Conservation (phyloP, 2,113 vertebrate species). For the Chauna torquata region DNA sequence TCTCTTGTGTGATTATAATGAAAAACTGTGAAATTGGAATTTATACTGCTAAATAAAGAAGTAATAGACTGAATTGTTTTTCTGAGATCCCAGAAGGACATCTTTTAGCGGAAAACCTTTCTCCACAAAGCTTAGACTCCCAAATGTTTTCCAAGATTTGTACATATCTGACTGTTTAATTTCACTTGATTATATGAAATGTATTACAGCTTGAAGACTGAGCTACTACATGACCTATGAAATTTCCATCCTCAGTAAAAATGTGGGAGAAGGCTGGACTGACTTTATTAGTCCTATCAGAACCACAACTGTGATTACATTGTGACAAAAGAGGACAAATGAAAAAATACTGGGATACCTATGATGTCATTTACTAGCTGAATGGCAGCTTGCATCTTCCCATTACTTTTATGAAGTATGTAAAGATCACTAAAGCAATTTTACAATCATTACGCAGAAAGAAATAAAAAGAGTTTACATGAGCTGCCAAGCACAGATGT, state of each 20-base stretch:
- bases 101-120: not conserved
- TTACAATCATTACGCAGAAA: not conserved
- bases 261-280: not conserved
- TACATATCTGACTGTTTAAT: not conserved
- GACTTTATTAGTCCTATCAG: not conserved
- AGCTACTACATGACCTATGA: not conserved
- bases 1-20: not conserved
- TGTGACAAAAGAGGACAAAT: not conserved
- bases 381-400: not conserved
- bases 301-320: not conserved
- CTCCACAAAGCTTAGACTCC: not conserved
- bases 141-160: not conserved
- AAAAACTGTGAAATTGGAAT: not conserved
- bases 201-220: not conserved
- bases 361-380: not conserved
- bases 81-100: not conserved
- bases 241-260: not conserved
- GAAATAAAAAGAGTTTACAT: not conserved
- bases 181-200: not conserved
- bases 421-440: not conserved
- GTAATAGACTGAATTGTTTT: not conserved
- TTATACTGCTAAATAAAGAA: not conserved
- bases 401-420: not conserved
- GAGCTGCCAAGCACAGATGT: not conserved
- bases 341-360: not conserved